These are phyloP conservation scores for Teinopalpus imperialis DNA, from an alignment of 2,888 invertebrate genomes.

Conservation along the genomic window DNA sequence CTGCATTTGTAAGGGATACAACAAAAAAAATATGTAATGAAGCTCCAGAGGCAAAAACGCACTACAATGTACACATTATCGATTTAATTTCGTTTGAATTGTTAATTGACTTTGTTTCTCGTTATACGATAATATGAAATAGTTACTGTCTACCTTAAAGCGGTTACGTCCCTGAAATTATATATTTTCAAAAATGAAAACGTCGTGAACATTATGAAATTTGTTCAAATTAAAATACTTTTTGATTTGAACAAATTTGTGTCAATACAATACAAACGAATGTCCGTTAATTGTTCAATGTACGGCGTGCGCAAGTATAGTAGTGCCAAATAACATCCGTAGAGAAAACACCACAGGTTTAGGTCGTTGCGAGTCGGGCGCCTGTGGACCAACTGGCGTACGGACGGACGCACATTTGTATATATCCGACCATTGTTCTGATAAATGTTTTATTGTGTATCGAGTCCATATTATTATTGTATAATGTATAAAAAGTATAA, in stretches of 20 bases:
- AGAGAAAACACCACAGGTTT: neutral
- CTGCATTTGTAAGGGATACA: slow-evolving; percentile 55
- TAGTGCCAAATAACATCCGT: slow-evolving; percentile 16
- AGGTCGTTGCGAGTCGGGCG: slow-evolving; percentile 9
- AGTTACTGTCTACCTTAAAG: no score
- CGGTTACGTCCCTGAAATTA: no score
- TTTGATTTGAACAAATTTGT: no score
- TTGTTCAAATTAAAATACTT: no score
- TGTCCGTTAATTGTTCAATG: no score
- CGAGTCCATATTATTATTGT: slow-evolving; percentile 63
- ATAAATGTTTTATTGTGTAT: slow-evolving; percentile 57
- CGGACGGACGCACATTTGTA: slow-evolving; percentile 39
- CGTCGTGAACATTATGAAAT: slow-evolving; percentile 1
- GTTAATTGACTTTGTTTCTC: no score
- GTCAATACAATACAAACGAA: no score
- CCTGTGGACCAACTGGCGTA: slow-evolving; percentile 15
- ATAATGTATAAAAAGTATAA: slow-evolving; percentile 67
- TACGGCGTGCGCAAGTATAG: slow-evolving; percentile 1
- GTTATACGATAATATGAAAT: no score
- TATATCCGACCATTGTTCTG: slow-evolving; percentile 54
- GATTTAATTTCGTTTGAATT: no score
- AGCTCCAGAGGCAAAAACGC: slow-evolving; percentile 59
- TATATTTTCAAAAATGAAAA: no score
- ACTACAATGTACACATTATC: slow-evolving; percentile 12
- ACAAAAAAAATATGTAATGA: slow-evolving; percentile 48